phyloP scores from a whole-genome alignment of 2,113 vertebrate species.

The Seriola aureovittata region DNA sequence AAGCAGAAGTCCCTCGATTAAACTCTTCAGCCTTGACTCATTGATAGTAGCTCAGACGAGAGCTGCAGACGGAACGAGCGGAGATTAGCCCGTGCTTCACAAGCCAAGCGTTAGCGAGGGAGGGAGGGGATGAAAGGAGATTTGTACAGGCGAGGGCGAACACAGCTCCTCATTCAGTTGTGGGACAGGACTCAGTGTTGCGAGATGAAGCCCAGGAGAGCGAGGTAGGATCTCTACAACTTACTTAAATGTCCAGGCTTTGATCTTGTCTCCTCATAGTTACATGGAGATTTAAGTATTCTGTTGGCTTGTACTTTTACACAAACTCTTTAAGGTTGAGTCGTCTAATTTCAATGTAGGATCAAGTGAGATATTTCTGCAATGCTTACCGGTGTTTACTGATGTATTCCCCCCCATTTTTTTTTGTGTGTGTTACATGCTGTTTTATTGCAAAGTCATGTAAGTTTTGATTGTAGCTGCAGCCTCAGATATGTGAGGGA shows the following conservation, averaged over 20 bases:
- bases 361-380: not conserved
- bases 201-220: slow-evolving; percentile 58
- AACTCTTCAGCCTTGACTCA: slow-evolving; percentile 23
- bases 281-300: not conserved
- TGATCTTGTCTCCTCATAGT: not conserved
- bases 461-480: slow-evolving; percentile 15
- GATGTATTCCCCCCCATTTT: not conserved
- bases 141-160: slow-evolving; percentile 60
- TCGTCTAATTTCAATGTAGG: not conserved
- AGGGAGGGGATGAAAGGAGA: slow-evolving; percentile 73
- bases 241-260: not conserved
- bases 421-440: not conserved
- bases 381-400: not conserved
- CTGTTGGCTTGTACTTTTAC: slow-evolving; percentile 9
- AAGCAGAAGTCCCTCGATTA: slow-evolving; percentile 66
- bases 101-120: slow-evolving; percentile 52
- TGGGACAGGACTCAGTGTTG: slow-evolving; percentile 44
- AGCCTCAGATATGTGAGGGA: slow-evolving; percentile 14
- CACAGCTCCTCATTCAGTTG: slow-evolving; percentile 54
- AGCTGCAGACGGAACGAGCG: slow-evolving; percentile 26
- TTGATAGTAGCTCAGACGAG: slow-evolving; percentile 22
- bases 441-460: not conserved
- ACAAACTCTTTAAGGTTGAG: not conserved
- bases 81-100: slow-evolving; percentile 66
- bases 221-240: slow-evolving; percentile 60